phyloP scores from a whole-genome alignment of 1,140 invertebrate species.

The Zaprionus tsacasi region DNA sequence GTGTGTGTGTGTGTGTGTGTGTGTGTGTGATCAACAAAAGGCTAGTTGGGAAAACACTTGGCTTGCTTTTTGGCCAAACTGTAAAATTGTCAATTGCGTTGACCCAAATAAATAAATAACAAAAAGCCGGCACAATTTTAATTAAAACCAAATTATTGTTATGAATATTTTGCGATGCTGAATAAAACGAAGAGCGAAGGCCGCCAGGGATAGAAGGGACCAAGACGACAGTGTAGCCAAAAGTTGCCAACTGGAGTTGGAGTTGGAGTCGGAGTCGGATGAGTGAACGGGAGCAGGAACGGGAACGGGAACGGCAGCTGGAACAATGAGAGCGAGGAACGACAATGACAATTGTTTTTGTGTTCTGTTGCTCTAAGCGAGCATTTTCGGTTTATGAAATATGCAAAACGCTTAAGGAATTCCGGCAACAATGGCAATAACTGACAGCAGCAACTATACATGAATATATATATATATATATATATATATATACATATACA shows the following conservation, averaged over 20 bases:
- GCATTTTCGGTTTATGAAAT: constrained; percentile 46
- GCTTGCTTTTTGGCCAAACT: constrained; percentile 28
- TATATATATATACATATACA: background rate
- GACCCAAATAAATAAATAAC: constrained; percentile 71
- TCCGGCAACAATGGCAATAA: constrained; percentile 31
- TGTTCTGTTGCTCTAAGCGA: constrained; percentile 24
- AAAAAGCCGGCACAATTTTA: constrained; percentile 59
- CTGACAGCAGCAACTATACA: constrained; percentile 9
- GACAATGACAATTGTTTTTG: constrained; percentile 37
- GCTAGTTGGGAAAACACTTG: constrained; percentile 3
- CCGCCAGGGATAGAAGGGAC: background rate
- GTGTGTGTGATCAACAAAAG: constrained; percentile 20
- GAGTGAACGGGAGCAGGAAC: background rate
- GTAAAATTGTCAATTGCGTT: constrained; percentile 61
- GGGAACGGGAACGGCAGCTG: background rate
- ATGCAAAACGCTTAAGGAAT: constrained; percentile 49
- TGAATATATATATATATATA: background rate
- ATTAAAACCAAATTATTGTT: constrained; percentile 77
- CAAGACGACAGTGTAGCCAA: background rate
- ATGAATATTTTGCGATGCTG: constrained; percentile 71
- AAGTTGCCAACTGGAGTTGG: background rate
- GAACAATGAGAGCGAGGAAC: constrained; percentile 9
- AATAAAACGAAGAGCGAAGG: constrained; percentile 38
- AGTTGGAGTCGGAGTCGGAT: background rate
- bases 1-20: background rate